Evolutionary conservation across 2,888 invertebrate species (phyloP), one percentile per base, ranked within the genome.

Genomic region (Epistrophe grossulariae): DNA sequence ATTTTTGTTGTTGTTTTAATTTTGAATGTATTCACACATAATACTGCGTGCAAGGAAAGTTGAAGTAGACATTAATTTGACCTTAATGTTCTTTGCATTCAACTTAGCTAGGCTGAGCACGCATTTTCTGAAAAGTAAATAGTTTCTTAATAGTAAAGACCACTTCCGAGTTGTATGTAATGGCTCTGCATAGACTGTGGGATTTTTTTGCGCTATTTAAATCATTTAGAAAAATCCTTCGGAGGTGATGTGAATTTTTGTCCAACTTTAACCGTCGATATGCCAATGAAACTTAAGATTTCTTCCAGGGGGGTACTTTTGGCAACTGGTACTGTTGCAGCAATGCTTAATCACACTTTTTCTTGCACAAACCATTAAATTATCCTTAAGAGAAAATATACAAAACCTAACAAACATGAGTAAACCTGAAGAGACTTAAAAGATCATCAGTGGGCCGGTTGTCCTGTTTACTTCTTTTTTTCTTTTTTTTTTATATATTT

Each of bases 41-140:
- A 48, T 50, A n/a, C n/a, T 76, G 78, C 52, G 19, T 52, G 50
- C 35, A 71, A n/a, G 77, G 60, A 68, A 73, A 68, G 66, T 60
- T 79, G 66, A 77, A 66, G 77, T 66, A 84, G 70, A 66, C 71
- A 78, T 43, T 13, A 15, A 71, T 71, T 57, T 35, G 62, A 70
- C 77, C 81, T 76, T 60, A 81, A 85, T 85, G 31, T 57, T n/a
- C 50, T 15, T 28, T 55, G 17, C 70, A 57, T 71, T 68, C 52
- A 74, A 68, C 28, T 28, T 13, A 31, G 24, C 73, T 79, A 79
- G 68, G 73, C 70, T 83, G 70, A 70, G 74, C 55, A 77, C 57
- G 71, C 45, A 57, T 71, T 77, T 48, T 68, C 48, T 62, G 10
- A 55, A n/a, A 50, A 62, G 11, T 28, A 38, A 72, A 68, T 68